Conservation (phyloP, 2,797 vertebrate species). For the Rhadinocentrus ornatus region DNA sequence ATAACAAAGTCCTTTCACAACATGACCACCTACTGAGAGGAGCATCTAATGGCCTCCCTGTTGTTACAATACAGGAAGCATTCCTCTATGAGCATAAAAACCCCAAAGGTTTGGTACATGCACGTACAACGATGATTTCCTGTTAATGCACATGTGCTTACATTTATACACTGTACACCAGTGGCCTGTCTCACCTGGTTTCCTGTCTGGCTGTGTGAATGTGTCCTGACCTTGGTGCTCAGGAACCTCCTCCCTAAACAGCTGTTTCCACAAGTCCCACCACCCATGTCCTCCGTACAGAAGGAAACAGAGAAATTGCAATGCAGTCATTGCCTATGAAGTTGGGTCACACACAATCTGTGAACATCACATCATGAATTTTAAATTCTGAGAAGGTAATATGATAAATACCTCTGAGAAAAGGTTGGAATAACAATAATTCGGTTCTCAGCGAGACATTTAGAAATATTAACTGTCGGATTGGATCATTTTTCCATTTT, state of each 20-base stretch:
- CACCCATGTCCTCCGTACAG: conserved; percentile 47
- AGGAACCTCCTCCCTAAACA: conserved; percentile 81
- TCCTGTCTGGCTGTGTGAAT: conserved; percentile 70
- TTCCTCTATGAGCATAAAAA: neutral
- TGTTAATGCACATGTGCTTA: conserved; percentile 21
- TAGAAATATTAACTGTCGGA: conserved; percentile 64
- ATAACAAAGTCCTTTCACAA: conserved; percentile 57
- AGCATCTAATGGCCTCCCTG: conserved; percentile 53
- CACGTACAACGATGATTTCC: conserved; percentile 3
- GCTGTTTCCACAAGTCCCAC: conserved; percentile 75
- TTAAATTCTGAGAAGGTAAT: conserved; percentile 44
- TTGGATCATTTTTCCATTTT: conserved; percentile 56
- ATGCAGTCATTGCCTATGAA: conserved; percentile 23
- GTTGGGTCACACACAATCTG: conserved; percentile 37
- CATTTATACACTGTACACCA: conserved; percentile 13
- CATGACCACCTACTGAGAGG: conserved; percentile 49
- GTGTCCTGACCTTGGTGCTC: conserved; percentile 64
- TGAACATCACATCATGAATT: conserved; percentile 58
- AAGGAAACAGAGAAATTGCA: conserved; percentile 45
- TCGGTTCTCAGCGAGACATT: conserved; percentile 51
- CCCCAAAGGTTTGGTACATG: neutral
- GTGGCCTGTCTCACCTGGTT: conserved; percentile 63
- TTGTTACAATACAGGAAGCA: conserved; percentile 32
- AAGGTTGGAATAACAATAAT: conserved; percentile 55
- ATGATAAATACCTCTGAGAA: conserved; percentile 52